Base-by-base conservation (phyloP, 2,888 invertebrate genomes). In the Amiota minor region DNA sequence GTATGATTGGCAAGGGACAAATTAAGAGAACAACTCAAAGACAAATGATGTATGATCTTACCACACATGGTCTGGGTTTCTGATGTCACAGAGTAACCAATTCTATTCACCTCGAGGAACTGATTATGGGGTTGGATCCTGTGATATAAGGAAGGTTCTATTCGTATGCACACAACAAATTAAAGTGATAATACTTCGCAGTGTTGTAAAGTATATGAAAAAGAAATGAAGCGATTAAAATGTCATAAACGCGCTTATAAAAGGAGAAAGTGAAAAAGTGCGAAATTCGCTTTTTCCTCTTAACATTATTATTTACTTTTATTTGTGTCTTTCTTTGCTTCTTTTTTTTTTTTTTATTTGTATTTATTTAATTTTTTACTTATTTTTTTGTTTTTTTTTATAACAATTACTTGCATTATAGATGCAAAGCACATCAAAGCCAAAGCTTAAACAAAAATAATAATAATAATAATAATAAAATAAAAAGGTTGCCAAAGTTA, bases 301-400 rank as follows among this genome's bases (percentile, higher is more conserved):
- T 64, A 49, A 67, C 67, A 50, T 67, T 67, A 49, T 67, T 50
- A 20, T 67, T 67, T 67, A 12, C 20, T 61, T 23, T 12, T 20
- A 9, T 11, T 20, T 9, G 14, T 18, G 10, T 9, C 35, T 14
- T 20, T 83, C 83, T 82, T 82, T 81, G 80, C 82, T 82, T 83
- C 81, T 82, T 80, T 79, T 81, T 82, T 83, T 85, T 83, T 85
- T 85, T 81, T 83, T 80, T 81, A 83, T 85, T 83, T 83, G 85
- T 82, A 82, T 83, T 83, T 84, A 83, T 83, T 83, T 85, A 83
- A 83, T 85, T 85, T 83, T 83, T 83, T 85, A 83, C 85, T 83
- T 83, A 85, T 82, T 85, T 81, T 83, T 82, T 82, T 75, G 79
- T 79, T 79, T 78, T 81, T 83, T 80, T 80, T 23, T 23, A 2